Conservation (phyloP, 2,888 invertebrate genomes). For the Macrophya annulata region DNA sequence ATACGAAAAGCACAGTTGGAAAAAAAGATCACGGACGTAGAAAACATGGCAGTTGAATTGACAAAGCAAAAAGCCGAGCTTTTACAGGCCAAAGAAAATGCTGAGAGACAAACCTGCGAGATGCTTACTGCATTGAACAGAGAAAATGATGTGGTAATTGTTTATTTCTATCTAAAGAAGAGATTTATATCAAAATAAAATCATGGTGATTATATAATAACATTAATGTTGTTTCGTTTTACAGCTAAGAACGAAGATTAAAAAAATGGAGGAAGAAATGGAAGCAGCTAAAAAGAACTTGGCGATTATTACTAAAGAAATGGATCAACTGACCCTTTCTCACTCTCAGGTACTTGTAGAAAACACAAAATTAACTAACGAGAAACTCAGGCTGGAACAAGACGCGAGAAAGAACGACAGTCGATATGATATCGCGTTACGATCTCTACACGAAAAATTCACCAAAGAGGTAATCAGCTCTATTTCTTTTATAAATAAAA, state of each 20-base stretch:
- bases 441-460: conserved; percentile 74
- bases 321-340: conserved; percentile 88
- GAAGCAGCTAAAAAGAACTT: conserved; percentile 80
- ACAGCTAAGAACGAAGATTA: conserved; percentile 68
- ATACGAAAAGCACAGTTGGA: conserved; percentile 83
- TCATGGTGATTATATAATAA: not conserved
- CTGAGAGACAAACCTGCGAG: conserved; percentile 72
- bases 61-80: conserved; percentile 77
- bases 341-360: conserved; percentile 89
- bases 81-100: conserved; percentile 72
- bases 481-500: not conserved
- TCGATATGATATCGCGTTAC: conserved; percentile 70
- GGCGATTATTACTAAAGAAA: conserved; percentile 83
- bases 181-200: not conserved
- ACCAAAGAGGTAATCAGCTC: conserved; percentile 70
- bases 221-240: conserved; percentile 54
- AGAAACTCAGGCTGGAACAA: conserved; percentile 85
- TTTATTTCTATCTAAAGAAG: not conserved
- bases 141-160: conserved; percentile 73
- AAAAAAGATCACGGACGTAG: conserved; percentile 79
- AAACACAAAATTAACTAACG: conserved; percentile 87
- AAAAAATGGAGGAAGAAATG: conserved; percentile 74
- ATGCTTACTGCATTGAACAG: conserved; percentile 71
- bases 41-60: conserved; percentile 79
- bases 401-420: conserved; percentile 81